Percentiles rank a stretch among this genome's conserved stretches.
Conservation (phyloP, 2,888 invertebrate genomes). For the Pachydiplax longipennis region DNA sequence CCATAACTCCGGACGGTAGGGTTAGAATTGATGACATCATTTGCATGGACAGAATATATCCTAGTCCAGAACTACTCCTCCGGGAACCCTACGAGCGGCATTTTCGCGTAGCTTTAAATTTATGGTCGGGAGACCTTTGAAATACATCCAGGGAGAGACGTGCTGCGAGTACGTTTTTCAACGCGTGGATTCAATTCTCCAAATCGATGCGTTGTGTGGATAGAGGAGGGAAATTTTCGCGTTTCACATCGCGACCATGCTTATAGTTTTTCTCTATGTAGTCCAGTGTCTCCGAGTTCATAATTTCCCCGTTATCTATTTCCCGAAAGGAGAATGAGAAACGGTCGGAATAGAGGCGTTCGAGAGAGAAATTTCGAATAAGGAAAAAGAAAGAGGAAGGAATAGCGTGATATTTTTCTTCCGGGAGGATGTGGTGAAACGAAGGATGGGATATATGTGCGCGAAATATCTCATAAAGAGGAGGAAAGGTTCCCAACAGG, state of each 20-base stretch:
- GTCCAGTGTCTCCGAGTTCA: not conserved
- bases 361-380: not conserved
- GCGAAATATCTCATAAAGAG: not conserved
- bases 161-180: not conserved
- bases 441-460: not conserved
- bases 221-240: not conserved
- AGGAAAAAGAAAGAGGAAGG: not conserved
- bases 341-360: not conserved
- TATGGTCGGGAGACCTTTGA: not conserved
- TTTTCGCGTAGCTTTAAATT: not conserved
- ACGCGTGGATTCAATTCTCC: not conserved
- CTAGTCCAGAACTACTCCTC: not conserved
- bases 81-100: not conserved
- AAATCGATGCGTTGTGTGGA: not conserved
- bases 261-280: not conserved
- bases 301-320: not conserved
- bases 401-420: not conserved
- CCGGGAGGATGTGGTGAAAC: not conserved
- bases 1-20: too few relatives aligned
- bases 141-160: not conserved
- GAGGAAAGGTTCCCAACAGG: not conserved
- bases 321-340: not conserved
- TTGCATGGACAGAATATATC: not conserved
- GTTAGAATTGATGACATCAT: not conserved
- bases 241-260: not conserved